These are phyloP conservation scores for Drosophila sproati DNA, from an alignment of 1,140 invertebrate species.

Conservation along the genomic window DNA sequence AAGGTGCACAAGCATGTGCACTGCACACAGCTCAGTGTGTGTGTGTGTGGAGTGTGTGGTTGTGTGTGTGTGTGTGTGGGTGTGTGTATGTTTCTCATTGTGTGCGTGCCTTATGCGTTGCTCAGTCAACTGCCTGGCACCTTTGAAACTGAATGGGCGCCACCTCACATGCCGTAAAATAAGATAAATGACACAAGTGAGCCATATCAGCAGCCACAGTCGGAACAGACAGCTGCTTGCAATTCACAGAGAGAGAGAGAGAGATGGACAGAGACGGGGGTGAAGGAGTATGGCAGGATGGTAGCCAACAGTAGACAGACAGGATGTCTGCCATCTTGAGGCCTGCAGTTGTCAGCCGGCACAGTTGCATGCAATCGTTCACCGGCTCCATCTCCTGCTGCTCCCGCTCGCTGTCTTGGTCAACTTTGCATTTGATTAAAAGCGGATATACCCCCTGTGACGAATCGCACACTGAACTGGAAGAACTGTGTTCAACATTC, in stretches of 20 bases:
- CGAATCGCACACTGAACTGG: constrained; percentile 51
- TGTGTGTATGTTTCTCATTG: neutral
- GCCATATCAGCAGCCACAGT: constrained; percentile 65
- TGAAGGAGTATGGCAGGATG: neutral
- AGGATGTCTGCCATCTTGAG: constrained; percentile 69
- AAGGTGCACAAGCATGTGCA: constrained; percentile 65
- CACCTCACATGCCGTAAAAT: constrained; percentile 68
- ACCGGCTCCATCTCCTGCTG: neutral
- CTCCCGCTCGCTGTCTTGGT: constrained; percentile 20
- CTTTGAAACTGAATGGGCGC: constrained; percentile 73
- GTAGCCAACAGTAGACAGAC: constrained; percentile 35
- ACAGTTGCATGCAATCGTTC: constrained; percentile 20
- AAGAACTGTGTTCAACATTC: constrained; percentile 1
- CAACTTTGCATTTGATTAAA: constrained; percentile 78
- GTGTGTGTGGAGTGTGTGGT: neutral
- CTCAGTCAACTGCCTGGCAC: constrained; percentile 66
- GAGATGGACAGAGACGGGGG: constrained; percentile 3
- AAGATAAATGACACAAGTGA: constrained; percentile 82
- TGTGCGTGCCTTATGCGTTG: constrained; percentile 56
- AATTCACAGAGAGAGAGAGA: constrained; percentile 2
- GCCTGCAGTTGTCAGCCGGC: constrained; percentile 66
- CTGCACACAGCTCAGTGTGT: neutral
- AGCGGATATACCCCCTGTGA: constrained; percentile 57
- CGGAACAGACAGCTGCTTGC: constrained; percentile 53
- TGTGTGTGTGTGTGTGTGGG: neutral